Base-by-base conservation (phyloP, 2,888 invertebrate species). In the Cepaea hortensis region DNA sequence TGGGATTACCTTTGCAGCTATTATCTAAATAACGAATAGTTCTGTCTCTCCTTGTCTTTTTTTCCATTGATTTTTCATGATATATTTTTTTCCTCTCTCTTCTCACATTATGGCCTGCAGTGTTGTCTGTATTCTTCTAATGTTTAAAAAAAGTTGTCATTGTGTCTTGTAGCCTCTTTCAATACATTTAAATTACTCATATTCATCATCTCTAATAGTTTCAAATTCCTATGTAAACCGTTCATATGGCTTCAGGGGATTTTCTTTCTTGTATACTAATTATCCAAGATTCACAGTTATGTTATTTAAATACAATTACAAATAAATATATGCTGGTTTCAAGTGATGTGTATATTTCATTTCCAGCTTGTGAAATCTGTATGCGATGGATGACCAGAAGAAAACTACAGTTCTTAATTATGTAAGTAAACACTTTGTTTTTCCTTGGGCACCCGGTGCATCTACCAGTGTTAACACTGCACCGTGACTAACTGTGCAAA, bases 371-470 rank as follows among this genome's bases (percentile, higher is more conserved):
- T 82, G 61, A 50, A 50, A 50, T 6, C 82, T 46, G 61, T 50
- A 61, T 13, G 62, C 35, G 15, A 85, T 85, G 85, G 81, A 85
- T 85, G 18, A 65, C 3, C 80, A 35, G 48, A 85, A 85, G 46
- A 85, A 23, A 81, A 35, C 23, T 18, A 81, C 85, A 81, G 80
- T 85, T 20, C 70, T 85, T 11, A 46, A 73, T 1, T 77, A 77
- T 55, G 85, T 85, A 85, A 55, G 81, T 48, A 55, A 20, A 65
- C 13, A 80, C 15, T 20, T n/a, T 80, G 18, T 61, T 55, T 55
- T 55, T 55, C 35, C 35, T 35, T 35, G 35, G 35, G 35, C 35
- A 35, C 35, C 35, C 35, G 35, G 35, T 35, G 35, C 1, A 35
- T 35, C 35, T 35, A 35, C 35, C 35, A 35, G 35, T 35, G 35